These are phyloP conservation scores for Chionis minor DNA, from an alignment of 2,113 vertebrate species.

Conservation along the genomic window DNA sequence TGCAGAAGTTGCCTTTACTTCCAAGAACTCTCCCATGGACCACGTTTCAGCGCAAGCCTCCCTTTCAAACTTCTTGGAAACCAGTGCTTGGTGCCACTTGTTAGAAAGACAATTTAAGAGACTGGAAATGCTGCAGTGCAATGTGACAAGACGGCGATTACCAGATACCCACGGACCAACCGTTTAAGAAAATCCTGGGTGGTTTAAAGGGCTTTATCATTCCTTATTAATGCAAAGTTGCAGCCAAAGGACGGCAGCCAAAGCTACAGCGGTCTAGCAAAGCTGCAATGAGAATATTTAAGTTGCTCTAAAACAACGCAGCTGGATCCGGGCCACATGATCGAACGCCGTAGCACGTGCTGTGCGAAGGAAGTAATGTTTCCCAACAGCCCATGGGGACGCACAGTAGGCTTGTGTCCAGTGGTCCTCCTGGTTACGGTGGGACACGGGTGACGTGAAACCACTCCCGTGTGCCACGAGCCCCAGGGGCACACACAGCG, in stretches of 20 bases:
- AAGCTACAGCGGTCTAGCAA: neutral
- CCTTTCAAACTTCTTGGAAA: neutral
- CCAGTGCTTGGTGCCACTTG: neutral
- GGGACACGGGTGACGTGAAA: accelerated
- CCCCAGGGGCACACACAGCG: neutral
- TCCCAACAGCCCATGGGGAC: accelerated
- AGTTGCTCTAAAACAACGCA: neutral
- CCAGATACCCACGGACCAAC: neutral
- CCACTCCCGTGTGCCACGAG: neutral
- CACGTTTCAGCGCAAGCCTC: neutral
- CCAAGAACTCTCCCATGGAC: neutral
- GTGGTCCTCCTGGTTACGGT: neutral
- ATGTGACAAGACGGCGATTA: neutral
- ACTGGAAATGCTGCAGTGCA: neutral
- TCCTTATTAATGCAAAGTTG: neutral
- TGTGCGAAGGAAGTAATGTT: neutral
- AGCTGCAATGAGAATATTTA: neutral
- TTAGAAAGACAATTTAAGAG: neutral
- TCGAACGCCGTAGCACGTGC: accelerated
- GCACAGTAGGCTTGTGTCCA: accelerated
- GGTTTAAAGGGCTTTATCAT: neutral
- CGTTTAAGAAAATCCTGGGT: neutral
- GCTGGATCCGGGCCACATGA: neutral
- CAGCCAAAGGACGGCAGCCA: neutral
- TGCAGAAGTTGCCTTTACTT: neutral